Base-by-base conservation (phyloP, 2,888 invertebrate species). In the Zygogramma bicolorata region DNA sequence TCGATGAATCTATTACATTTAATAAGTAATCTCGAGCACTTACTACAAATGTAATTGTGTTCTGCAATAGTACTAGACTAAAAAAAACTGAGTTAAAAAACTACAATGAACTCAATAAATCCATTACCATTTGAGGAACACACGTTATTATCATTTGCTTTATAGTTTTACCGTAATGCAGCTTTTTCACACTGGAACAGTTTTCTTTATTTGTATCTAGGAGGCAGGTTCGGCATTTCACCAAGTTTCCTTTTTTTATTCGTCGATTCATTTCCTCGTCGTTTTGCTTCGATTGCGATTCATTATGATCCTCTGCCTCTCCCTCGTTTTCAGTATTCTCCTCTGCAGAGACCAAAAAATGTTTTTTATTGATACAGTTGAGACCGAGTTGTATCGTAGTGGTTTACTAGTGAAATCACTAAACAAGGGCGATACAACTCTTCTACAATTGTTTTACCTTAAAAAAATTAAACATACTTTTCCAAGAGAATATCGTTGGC, bases 201-300 rank as follows among this genome's bases (percentile, higher is more conserved):
- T 25, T 34, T 18, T 57, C 29, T 59, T 53, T 62, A 29, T 31
- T 18, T 3, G 46, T 38, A 22, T 60, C 29, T 29, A 20, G 15
- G 15, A 75, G 65, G 31, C 75, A 75, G 29, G 75, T 70, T 60
- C 73, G 69, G 27, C 75, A 75, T 61, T 49, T 71, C 31, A 70
- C 38, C 7, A 42, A 20, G 10, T 46, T 46, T 1, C 22, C n/a
- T 62, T 38, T 31, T 58, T 31, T 61, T 40, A 49, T 13, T 62
- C 22, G 46, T 53, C 10, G n/a, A 18, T 68, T 25, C 25, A 7
- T 53, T 20, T 22, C 31, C 15, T 29, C 29, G 25, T 7, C 13
- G 20, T 20, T 5, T 13, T 13, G 15, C n/a, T 40, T 22, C 18
- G 22, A n/a, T n/a, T 10, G 42, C 40, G n/a, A 20, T 31, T 57